Percentiles rank a stretch among this genome's conserved stretches.
phyloP scores from a whole-genome alignment of 2,113 vertebrate species.

The Myiagra hebetior region DNA sequence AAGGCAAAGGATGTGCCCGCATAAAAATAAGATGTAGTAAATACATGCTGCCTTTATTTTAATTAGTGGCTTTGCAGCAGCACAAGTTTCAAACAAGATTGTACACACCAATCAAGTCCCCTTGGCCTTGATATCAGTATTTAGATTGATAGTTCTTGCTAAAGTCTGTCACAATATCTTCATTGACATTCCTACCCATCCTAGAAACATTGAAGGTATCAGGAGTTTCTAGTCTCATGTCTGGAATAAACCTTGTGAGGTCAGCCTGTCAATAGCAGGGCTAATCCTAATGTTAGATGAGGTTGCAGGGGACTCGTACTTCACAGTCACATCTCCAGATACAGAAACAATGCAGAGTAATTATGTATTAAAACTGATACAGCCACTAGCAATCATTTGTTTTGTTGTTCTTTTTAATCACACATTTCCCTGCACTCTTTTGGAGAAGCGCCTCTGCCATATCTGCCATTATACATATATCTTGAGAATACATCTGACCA shows the following conservation, averaged over 20 bases:
- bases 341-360: background rate
- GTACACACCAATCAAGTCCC: background rate
- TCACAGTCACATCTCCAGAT: background rate
- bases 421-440: background rate
- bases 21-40: background rate
- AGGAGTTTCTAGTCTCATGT: background rate
- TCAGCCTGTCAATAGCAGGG: background rate
- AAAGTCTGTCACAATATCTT: background rate
- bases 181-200: background rate
- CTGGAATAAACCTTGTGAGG: background rate
- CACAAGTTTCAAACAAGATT: background rate
- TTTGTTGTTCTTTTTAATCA: background rate
- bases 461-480: background rate
- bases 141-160: background rate
- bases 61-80: background rate
- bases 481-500: background rate
- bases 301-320: background rate
- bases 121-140: background rate
- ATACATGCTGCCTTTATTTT: background rate
- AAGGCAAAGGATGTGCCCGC: background rate
- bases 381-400: background rate
- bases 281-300: background rate
- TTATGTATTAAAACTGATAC: background rate
- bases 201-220: background rate
- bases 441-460: background rate